phyloP scores from a whole-genome alignment of 1,140 invertebrate genomes.

The Neomicropteryx cornuta region DNA sequence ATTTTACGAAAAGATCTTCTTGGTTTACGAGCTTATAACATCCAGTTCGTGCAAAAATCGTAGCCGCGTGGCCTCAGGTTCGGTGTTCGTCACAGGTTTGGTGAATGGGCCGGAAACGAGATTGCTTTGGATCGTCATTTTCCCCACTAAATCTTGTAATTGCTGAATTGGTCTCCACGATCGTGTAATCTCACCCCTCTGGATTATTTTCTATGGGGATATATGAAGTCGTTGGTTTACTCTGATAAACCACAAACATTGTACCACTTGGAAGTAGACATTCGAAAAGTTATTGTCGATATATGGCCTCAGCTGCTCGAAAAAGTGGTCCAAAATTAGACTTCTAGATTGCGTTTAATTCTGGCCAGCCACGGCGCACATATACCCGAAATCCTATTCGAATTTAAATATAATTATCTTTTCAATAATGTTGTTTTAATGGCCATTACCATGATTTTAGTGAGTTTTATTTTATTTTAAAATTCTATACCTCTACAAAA shows the following conservation, averaged over 20 bases:
- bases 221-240: conserved; percentile 18
- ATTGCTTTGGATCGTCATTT: no score
- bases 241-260: conserved; percentile 11
- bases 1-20: no score
- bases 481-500: background rate
- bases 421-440: conserved; percentile 12
- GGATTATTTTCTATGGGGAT: conserved; percentile 31
- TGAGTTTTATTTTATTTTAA: background rate
- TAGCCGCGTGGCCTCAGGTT: no score
- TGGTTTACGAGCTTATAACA: no score
- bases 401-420: conserved; percentile 5
- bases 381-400: no score
- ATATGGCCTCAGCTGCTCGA: conserved; percentile 8
- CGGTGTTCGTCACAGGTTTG: no score
- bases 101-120: no score
- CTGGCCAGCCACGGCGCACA: background rate
- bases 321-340: conserved; percentile 5
- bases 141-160: no score
- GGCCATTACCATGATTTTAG: background rate
- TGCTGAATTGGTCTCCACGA: conserved; percentile 28
- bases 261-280: conserved; percentile 14
- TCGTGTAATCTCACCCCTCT: conserved; percentile 27
- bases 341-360: conserved; percentile 1
- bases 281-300: conserved; percentile 13
- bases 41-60: no score